Evolutionary conservation across 1,140 invertebrate genomes (phyloP).

Genomic region (Subanguina moxae): DNA sequence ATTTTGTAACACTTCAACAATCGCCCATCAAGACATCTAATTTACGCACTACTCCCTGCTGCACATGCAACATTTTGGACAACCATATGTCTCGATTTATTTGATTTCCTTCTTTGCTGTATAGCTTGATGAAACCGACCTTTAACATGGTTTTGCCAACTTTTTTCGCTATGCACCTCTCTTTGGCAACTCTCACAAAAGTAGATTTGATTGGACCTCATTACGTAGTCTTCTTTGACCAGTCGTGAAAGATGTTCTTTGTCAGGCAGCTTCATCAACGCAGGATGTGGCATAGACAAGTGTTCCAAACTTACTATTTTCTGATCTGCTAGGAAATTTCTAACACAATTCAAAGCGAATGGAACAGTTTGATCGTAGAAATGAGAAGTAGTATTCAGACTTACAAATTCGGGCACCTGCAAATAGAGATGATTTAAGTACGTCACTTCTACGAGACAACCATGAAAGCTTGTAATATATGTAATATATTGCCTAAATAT

Average conservation of each 20-base stretch:
- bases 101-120: background rate
- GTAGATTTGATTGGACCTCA: background rate
- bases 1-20: too few relatives aligned
- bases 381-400: conserved; percentile 33
- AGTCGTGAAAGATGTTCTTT: background rate
- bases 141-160: background rate
- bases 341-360: conserved; percentile 36
- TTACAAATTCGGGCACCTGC: conserved; percentile 28
- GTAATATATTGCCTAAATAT: too few relatives aligned
- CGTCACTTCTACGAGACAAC: too few relatives aligned
- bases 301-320: background rate
- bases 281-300: background rate
- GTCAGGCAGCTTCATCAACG: background rate
- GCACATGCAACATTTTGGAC: too few relatives aligned
- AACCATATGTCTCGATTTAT: too few relatives aligned
- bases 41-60: too few relatives aligned
- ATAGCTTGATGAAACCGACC: background rate
- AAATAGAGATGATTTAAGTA: too few relatives aligned
- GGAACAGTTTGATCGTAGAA: conserved; percentile 39
- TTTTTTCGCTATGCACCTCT: background rate
- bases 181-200: background rate
- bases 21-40: too few relatives aligned
- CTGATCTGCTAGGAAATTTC: conserved; percentile 21
- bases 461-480: too few relatives aligned
- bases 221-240: background rate